phyloP scores from a whole-genome alignment of 2,113 vertebrate species.

The Hassar affinis region DNA sequence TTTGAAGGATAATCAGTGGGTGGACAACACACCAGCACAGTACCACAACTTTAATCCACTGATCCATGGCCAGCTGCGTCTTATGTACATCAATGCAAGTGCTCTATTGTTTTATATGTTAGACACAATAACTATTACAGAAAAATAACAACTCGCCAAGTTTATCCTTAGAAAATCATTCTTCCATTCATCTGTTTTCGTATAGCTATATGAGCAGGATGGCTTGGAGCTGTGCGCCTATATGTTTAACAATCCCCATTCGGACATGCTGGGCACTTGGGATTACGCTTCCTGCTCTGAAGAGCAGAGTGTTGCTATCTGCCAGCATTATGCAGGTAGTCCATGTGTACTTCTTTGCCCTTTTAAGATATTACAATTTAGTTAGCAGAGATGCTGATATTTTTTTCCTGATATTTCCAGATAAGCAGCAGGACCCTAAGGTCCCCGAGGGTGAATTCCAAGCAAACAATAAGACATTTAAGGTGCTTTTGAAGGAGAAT shows the following conservation, averaged over 20 bases:
- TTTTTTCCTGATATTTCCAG: constrained; percentile 24
- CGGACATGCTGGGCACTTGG: constrained; percentile 84
- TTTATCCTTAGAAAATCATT: background rate
- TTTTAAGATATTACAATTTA: background rate
- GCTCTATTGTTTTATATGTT: background rate
- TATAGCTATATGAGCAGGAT: constrained; percentile 75
- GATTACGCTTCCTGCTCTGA: constrained; percentile 84
- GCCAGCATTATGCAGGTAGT: constrained; percentile 72
- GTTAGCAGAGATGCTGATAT: background rate
- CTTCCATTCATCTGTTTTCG: constrained; percentile 28
- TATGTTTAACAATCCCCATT: constrained; percentile 78
- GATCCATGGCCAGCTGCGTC: constrained; percentile 74
- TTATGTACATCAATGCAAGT: constrained; percentile 77
- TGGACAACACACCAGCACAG: constrained; percentile 71
- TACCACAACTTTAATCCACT: constrained; percentile 87
- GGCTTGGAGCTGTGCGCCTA: constrained; percentile 77
- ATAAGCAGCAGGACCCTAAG: constrained; percentile 44
- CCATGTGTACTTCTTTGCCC: background rate
- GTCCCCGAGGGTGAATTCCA: constrained; percentile 59
- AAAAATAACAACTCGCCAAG: background rate
- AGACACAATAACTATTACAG: background rate
- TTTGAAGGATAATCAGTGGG: constrained; percentile 79
- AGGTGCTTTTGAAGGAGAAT: constrained; percentile 73
- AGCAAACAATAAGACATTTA: constrained; percentile 77
- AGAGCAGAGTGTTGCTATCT: constrained; percentile 74